Conservation (phyloP, 2,113 vertebrate species). For the Tylochromis polylepis region DNA sequence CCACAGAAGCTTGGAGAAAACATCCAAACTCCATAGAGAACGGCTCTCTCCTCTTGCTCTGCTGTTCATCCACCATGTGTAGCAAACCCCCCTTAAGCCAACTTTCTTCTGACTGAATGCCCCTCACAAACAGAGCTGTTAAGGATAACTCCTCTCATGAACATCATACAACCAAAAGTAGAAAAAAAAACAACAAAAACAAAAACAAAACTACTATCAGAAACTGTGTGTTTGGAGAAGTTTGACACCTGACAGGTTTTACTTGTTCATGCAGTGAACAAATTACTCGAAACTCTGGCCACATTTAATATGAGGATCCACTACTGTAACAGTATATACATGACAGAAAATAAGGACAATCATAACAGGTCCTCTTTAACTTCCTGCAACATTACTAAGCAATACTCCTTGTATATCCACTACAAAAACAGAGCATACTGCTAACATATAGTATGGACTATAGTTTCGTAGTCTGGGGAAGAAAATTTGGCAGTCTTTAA, state of each 20-base stretch:
- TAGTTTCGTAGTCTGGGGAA: background rate
- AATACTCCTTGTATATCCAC: background rate
- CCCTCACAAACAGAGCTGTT: background rate
- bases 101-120: background rate
- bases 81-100: background rate
- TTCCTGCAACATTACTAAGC: background rate
- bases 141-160: background rate
- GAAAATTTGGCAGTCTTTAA: background rate
- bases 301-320: background rate
- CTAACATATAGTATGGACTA: background rate
- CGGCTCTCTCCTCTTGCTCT: background rate
- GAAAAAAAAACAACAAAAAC: rapidly evolving
- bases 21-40: background rate
- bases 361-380: background rate
- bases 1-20: background rate
- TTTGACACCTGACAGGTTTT: background rate
- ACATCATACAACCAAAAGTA: background rate
- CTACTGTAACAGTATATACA: background rate
- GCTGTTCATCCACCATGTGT: background rate
- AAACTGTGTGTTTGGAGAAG: background rate
- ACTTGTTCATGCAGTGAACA: background rate
- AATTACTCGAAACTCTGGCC: background rate
- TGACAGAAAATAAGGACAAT: background rate
- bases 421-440: background rate
- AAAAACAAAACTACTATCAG: background rate